Conservation (phyloP, 2,797 vertebrate species). For the Danio aesculapii region DNA sequence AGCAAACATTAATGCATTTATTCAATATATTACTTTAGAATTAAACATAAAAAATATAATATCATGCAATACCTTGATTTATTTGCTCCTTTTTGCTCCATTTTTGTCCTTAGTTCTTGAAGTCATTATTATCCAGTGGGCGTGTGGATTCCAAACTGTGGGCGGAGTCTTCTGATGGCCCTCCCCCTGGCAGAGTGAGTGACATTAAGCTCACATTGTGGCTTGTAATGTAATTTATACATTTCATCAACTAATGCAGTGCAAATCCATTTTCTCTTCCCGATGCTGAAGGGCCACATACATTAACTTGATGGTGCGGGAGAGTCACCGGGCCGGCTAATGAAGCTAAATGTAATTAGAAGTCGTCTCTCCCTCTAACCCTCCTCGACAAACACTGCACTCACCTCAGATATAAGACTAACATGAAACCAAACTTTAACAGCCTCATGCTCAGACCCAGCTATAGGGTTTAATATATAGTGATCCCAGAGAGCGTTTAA, state of each 20-base stretch:
- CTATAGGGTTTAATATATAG: background rate
- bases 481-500: background rate
- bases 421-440: conserved; percentile 21
- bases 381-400: conserved; percentile 53
- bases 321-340: conserved; percentile 77
- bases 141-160: background rate
- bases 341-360: conserved; percentile 83
- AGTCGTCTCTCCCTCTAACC: conserved; percentile 75
- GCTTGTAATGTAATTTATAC: conserved; percentile 82
- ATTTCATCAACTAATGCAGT: conserved; percentile 87
- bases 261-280: conserved; percentile 81
- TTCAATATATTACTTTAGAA: too few relatives aligned
- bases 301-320: conserved; percentile 81
- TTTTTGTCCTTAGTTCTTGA: too few relatives aligned
- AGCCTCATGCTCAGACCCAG: background rate
- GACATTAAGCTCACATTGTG: conserved; percentile 84
- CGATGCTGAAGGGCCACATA: conserved; percentile 81
- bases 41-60: too few relatives aligned
- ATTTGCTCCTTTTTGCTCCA: too few relatives aligned
- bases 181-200: conserved; percentile 66
- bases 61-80: too few relatives aligned
- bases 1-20: too few relatives aligned
- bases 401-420: conserved; percentile 12
- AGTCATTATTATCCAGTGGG: too few relatives aligned
- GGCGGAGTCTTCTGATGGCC: conserved; percentile 14